Base-by-base conservation (phyloP, 2,888 invertebrate genomes). In the Bombylius discolor region DNA sequence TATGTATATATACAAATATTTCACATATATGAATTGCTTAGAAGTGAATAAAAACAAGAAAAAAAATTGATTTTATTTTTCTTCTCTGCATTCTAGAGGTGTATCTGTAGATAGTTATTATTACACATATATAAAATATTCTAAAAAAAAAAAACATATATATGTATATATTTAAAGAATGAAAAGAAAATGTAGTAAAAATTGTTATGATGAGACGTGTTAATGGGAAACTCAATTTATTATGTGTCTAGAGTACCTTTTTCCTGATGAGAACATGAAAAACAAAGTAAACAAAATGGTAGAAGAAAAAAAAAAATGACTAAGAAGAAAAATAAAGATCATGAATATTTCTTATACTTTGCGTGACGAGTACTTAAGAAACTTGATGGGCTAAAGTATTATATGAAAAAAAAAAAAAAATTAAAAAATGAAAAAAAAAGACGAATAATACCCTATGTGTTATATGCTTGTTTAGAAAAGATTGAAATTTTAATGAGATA, bases 221-320 rank as follows among this genome's bases (percentile, higher is more conserved):
- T 59, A 59, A 59, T 59, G 59, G 59, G 59, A 59, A 56, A 59
- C 59, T 59, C 59, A 55, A 55, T 56, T 59, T 59, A 59, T 59
- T 56, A 59, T 58, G 56, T 54, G 56, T 59, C 59, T 56, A 55
- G 52, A 55, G 59, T 56, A 56, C 53, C 59, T 56, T 59, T 56
- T 56, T 56, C 59, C 51, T 56, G 53, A 56, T 47, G 39, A 42
- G 11, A 42, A 42, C 39, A 42, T 42, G 11, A 42, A 42, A 4
- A 42, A 11, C 11, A 42, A 11, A 42, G 11, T 11, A 11, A 4
- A 8, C 4, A 42, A 42, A 5, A 42, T 42, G 23, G 23, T 2
- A 3, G 3, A 23, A 23, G 23, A 23, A 23, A 23, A 23, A 23
- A 23, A 23, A 23, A 23, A 23, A 23, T 23, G 23, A 23, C 23